Evolutionary conservation across 2,113 vertebrate species (phyloP), one percentile per base, ranked within the genome.

Genomic region (Herpetotheres cachinnans): DNA sequence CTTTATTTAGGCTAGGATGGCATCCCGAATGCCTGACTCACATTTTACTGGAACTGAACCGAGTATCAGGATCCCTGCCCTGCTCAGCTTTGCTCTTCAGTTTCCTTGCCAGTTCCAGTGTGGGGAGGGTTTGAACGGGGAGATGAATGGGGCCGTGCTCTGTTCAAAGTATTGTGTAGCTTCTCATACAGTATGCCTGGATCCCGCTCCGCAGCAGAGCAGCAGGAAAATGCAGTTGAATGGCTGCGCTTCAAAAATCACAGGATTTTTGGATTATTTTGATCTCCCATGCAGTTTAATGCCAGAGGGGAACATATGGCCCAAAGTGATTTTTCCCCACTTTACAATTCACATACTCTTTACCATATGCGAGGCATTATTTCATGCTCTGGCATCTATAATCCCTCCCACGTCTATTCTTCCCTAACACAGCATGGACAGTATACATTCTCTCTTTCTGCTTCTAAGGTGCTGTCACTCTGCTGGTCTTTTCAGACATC

Each of bases 191-290:
- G 49, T 27, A 36, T 0, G 4, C 36, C 79, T 66, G 61, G 29
- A 63, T 69, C 66, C 42, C 7, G 13, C 58, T 49, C 62, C 77
- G 34, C 0, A 61, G 54, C 77, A 94, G 90, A 70, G 62, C 88
- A 72, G 49, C 11, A n/a, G 38, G 6, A 90, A 67, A 90, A 90
- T 0, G 3, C 9, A 40, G 10, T 38, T 83, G 42, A 81, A 77
- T 86, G 82, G 76, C 67, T 67, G 46, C 2, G 1, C 79, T 86
- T 93, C 81, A 92, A 80, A 94, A 95, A 61, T 71, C 69, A 70
- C 83, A 85, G 91, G 34, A 95, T 94, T 94, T 94, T 89, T 87
- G 12, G 49, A 89, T 95, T 95, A 87, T 94, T 93, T 95, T 92
- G 52, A 95, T 82, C 77, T 85, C 49, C 46, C 25, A 11, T 70